A percentile compares a stretch with the other conserved stretches of the same genome.
These are phyloP conservation scores for Cyanocitta stelleri DNA, from an alignment of 2,113 vertebrate species.

Conservation along the genomic window DNA sequence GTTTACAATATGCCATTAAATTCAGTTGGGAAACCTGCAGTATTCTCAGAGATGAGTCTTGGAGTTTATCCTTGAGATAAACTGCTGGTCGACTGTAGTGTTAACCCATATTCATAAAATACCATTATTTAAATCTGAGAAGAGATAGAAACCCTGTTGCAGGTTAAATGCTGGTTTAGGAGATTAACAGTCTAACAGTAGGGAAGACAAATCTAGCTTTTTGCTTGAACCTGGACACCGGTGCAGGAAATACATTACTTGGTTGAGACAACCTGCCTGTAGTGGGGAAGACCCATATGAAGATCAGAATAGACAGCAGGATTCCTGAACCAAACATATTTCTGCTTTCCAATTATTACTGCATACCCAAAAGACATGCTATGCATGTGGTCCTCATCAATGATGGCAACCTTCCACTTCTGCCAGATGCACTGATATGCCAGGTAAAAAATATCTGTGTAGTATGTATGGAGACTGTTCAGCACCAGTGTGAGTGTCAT, in stretches of 20 bases:
- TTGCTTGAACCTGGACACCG: not conserved
- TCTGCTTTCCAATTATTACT: not conserved
- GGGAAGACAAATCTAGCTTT: not conserved
- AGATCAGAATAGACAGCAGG: not conserved
- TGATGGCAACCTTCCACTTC: not conserved
- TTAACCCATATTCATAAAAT: not conserved
- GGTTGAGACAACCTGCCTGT: not conserved
- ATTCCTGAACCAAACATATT: not conserved
- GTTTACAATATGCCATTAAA: not conserved
- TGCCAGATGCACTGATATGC: not conserved
- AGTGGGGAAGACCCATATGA: not conserved
- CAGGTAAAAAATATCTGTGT: not conserved
- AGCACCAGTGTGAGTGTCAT: not conserved
- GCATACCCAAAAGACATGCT: not conserved
- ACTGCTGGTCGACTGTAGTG: not conserved
- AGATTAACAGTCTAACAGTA: not conserved
- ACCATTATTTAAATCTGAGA: not conserved
- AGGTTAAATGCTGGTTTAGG: not conserved
- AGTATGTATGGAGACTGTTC: not conserved
- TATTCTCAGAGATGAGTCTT: not conserved
- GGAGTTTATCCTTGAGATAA: not conserved
- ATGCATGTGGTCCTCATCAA: accelerated
- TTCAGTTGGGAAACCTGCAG: not conserved
- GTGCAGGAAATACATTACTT: not conserved
- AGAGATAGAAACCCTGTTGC: not conserved